These are phyloP conservation scores for Latrodectus geometricus DNA, from an alignment of 1,140 invertebrate genomes.

Conservation along the genomic window DNA sequence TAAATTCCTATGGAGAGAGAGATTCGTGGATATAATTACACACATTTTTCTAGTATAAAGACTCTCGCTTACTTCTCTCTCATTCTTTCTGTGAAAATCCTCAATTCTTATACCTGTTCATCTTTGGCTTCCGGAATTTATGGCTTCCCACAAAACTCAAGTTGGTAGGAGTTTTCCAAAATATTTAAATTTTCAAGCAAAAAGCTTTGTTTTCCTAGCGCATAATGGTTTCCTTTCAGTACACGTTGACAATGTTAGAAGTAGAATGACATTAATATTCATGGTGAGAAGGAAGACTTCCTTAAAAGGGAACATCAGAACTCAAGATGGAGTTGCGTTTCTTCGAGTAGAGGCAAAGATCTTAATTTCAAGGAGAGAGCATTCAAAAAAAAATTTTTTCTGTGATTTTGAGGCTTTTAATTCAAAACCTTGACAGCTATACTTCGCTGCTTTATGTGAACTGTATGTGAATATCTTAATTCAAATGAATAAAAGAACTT, in stretches of 20 bases:
- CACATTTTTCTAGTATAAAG: too few relatives aligned
- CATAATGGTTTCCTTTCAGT: constrained; percentile 39
- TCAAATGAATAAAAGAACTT: constrained; percentile 4
- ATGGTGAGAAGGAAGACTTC: constrained; percentile 27
- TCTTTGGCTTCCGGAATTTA: neutral
- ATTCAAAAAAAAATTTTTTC: constrained; percentile 20
- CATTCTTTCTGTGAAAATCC: neutral
- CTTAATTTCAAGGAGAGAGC: constrained; percentile 54
- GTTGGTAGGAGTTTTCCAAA: neutral
- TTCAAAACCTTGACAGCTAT: constrained; percentile 56
- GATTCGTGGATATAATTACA: too few relatives aligned
- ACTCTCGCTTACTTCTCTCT: neutral
- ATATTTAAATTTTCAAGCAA: constrained; percentile 44
- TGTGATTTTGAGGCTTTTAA: constrained; percentile 41
- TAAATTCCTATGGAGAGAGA: too few relatives aligned
- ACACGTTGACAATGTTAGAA: constrained; percentile 50
- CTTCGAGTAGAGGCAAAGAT: constrained; percentile 8
- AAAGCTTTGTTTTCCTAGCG: constrained; percentile 45
- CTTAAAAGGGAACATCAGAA: constrained; percentile 16
- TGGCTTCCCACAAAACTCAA: neutral
- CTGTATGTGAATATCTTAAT: constrained; percentile 55
- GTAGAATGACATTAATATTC: constrained; percentile 55
- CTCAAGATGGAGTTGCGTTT: constrained; percentile 13
- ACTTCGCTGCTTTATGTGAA: constrained; percentile 16
- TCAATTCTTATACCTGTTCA: neutral